A percentile compares a stretch with the other conserved stretches of the same genome.
Evolutionary conservation across 2,797 vertebrate species (phyloP).

Genomic region (Argentina silus): DNA sequence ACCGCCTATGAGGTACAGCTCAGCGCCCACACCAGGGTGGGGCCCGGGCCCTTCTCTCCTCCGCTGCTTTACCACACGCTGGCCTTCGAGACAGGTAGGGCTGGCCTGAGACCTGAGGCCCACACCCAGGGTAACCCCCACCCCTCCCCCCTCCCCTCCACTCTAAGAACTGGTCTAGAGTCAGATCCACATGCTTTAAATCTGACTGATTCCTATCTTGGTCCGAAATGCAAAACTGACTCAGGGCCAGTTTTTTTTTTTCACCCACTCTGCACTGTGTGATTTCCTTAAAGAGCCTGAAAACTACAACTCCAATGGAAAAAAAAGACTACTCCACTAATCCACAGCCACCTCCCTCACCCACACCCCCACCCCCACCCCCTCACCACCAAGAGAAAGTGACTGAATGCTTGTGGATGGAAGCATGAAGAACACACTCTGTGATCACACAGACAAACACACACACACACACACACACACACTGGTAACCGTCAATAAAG

Average conservation of each 20-base stretch:
- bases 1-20: constrained; percentile 91
- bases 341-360: constrained; percentile 54
- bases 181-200: too few species aligned
- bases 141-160: not conserved
- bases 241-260: constrained; percentile 61
- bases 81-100: constrained; percentile 94
- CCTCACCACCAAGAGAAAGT: constrained; percentile 69
- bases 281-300: constrained; percentile 48
- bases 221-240: constrained; percentile 51
- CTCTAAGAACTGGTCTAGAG: constrained; percentile 60
- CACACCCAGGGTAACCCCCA: constrained; percentile 32
- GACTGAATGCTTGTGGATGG: constrained; percentile 71
- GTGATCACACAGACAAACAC: too few species aligned
- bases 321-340: not conserved
- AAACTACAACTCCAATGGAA: constrained; percentile 31
- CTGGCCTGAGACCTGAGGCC: constrained; percentile 44
- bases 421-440: constrained; percentile 74
- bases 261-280: too few species aligned
- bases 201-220: not conserved
- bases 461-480: too few species aligned
- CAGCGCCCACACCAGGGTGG: constrained; percentile 89
- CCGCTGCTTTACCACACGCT: constrained; percentile 88
- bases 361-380: constrained; percentile 69
- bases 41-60: constrained; percentile 91
- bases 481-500: constrained; percentile 72